Evolutionary conservation across 2,888 invertebrate species (phyloP).

Genomic region (Chydorus sphaericus): DNA sequence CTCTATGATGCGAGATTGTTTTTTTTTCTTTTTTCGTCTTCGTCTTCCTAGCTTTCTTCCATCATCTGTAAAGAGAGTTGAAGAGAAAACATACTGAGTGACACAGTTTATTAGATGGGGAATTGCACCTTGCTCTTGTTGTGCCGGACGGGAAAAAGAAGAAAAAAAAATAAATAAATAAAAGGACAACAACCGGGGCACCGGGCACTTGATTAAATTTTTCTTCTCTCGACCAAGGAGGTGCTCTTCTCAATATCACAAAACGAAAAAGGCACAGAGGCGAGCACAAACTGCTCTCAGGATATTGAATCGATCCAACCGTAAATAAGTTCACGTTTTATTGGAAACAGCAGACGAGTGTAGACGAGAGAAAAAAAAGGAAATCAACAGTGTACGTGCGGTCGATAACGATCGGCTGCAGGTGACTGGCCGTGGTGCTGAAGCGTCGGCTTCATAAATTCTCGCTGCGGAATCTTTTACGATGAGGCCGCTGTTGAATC

Average conservation of each 20-base stretch:
- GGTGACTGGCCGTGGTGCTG: no score
- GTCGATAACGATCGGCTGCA: background rate
- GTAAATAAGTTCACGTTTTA: no score
- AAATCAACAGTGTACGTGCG: no score
- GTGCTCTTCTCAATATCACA: background rate
- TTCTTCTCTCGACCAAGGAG: background rate
- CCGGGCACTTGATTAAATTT: background rate
- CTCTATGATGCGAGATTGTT: slow-evolving; percentile 5
- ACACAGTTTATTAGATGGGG: slow-evolving; percentile 1
- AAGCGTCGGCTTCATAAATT: background rate
- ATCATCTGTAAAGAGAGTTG: no score
- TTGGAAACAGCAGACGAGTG: no score
- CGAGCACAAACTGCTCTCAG: background rate
- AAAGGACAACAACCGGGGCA: background rate
- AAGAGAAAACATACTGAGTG: no score
- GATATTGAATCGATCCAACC: background rate
- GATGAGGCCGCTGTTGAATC: background rate
- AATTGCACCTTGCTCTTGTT: background rate
- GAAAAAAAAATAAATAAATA: background rate
- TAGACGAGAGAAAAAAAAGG: no score
- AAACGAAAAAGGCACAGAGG: no score
- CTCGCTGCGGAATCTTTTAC: background rate
- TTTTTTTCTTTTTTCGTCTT: no score
- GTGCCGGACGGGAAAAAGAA: no score
- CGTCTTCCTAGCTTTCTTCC: background rate